phyloP scores from a whole-genome alignment of 1,140 invertebrate genomes.

The Pissodes strobi region DNA sequence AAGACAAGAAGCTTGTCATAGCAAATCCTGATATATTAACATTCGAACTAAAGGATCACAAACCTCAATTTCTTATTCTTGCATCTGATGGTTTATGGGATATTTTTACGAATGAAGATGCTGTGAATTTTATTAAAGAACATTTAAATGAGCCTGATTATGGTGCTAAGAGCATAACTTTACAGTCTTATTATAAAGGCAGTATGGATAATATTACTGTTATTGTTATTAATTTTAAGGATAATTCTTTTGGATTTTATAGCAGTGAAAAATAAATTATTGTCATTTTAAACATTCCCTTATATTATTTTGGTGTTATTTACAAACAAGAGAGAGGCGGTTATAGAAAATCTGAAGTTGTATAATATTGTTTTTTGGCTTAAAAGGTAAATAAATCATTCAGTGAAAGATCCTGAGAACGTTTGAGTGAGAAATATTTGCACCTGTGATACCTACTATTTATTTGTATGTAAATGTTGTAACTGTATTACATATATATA shows the following conservation, averaged over 20 bases:
- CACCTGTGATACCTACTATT: too few relatives aligned
- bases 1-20: constrained; percentile 91
- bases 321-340: too few relatives aligned
- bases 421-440: too few relatives aligned
- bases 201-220: constrained; percentile 96
- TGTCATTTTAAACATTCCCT: too few relatives aligned
- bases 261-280: constrained; percentile 22
- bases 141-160: constrained; percentile 81
- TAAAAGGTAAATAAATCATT: too few relatives aligned
- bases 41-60: constrained; percentile 85
- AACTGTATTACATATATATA: too few relatives aligned
- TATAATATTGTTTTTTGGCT: too few relatives aligned
- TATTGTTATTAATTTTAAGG: constrained; percentile 83
- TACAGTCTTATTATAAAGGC: constrained; percentile 89
- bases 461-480: too few relatives aligned
- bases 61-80: constrained; percentile 86
- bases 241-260: constrained; percentile 54
- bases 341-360: too few relatives aligned
- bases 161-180: constrained; percentile 86
- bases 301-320: too few relatives aligned
- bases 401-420: too few relatives aligned
- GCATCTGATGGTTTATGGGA: constrained; percentile 97
- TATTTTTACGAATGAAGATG: constrained; percentile 92
- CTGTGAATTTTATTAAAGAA: constrained; percentile 83
- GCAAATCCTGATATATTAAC: constrained; percentile 94